Percentiles rank a stretch among this genome's conserved stretches.
Evolutionary conservation across 2,113 vertebrate genomes (phyloP).

Genomic region (Podarcis muralis): DNA sequence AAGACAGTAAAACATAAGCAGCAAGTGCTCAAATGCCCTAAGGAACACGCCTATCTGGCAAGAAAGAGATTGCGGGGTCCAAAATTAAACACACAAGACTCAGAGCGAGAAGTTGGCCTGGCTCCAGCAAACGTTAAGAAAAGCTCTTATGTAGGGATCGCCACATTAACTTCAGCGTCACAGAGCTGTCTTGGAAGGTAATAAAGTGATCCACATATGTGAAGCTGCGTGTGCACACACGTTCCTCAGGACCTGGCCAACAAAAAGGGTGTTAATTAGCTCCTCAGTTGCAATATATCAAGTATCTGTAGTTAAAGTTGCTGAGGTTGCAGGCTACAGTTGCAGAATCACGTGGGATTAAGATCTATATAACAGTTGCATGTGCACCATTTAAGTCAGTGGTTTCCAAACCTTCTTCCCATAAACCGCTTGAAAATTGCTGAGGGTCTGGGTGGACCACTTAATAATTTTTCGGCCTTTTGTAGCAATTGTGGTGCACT

Average conservation of each 20-base stretch:
- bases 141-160: background rate
- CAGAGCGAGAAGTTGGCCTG: background rate
- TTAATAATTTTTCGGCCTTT: too few relatives aligned
- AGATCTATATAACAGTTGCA: background rate
- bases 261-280: background rate
- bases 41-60: background rate
- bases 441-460: too few relatives aligned
- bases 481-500: too few relatives aligned
- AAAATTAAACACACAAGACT: background rate
- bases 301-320: background rate
- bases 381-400: background rate
- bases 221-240: background rate
- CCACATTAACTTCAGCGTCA: background rate
- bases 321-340: background rate
- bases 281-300: background rate
- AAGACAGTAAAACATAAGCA: background rate
- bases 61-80: background rate
- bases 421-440: too few relatives aligned
- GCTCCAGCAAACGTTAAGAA: background rate
- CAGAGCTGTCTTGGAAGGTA: background rate
- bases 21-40: background rate
- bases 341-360: background rate
- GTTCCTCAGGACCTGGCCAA: background rate
- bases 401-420: too few relatives aligned
- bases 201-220: background rate